phyloP scores from a whole-genome alignment of 2,888 invertebrate species.

The Trypoxylon attenuatum region DNA sequence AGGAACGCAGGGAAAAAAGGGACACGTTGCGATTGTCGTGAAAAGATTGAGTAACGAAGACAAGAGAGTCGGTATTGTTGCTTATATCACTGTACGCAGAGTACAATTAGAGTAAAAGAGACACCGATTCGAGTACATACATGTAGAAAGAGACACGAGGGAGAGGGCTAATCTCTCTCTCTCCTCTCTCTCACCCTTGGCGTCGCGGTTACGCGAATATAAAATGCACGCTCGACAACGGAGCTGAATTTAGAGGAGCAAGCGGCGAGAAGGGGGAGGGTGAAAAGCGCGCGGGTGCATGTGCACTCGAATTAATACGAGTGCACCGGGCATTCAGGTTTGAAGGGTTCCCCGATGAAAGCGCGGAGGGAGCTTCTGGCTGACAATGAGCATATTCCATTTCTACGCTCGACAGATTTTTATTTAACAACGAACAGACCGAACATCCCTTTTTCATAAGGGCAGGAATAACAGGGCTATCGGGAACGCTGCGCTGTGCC shows the following conservation, averaged over 20 bases:
- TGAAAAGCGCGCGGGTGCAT: constrained; percentile 13
- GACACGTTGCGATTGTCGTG: not conserved
- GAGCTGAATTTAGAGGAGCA: constrained; percentile 26
- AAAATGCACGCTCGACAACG: constrained; percentile 31
- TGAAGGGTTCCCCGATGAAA: constrained; percentile 41
- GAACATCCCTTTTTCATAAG: constrained; percentile 1
- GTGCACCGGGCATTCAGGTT: constrained; percentile 32
- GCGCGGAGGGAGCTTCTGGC: constrained; percentile 17
- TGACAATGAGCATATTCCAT: constrained; percentile 47
- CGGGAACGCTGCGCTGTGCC: constrained; percentile 3
- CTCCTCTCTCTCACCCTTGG: no score
- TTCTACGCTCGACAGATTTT: constrained; percentile 37
- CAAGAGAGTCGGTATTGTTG: no score
- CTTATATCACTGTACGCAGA: no score
- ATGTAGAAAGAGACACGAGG: not conserved
- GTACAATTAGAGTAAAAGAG: no score
- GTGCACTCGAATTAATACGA: constrained; percentile 47
- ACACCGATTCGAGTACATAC: not conserved
- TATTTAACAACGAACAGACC: constrained; percentile 31
- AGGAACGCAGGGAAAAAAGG: not conserved
- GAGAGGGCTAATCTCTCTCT: not conserved
- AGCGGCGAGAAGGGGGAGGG: not conserved
- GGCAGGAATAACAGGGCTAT: constrained; percentile 8
- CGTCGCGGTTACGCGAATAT: constrained; percentile 30
- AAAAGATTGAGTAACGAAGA: not conserved